Evolutionary conservation across 2,797 vertebrate species (phyloP).

Genomic region (Betta splendens): DNA sequence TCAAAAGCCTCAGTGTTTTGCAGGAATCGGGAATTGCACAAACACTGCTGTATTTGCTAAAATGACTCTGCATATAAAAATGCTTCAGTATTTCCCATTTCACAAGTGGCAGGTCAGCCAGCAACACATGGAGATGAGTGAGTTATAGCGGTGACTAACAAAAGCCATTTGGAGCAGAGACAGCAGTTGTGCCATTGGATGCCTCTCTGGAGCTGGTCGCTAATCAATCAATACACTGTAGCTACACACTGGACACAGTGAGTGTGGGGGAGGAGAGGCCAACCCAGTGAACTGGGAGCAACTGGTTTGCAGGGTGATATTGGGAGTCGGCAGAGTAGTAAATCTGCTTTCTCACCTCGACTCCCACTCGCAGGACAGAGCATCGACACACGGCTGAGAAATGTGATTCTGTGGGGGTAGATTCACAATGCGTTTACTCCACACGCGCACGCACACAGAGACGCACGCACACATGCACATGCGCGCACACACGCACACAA

Average conservation of each 20-base stretch:
- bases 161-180: slow-evolving; percentile 54
- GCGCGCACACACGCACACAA: background rate
- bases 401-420: slow-evolving; percentile 1
- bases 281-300: slow-evolving; percentile 52
- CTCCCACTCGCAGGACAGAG: slow-evolving; percentile 12
- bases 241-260: slow-evolving; percentile 36
- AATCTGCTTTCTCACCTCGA: slow-evolving; percentile 40
- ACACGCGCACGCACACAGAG: too few species aligned
- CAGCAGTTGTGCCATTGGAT: slow-evolving; percentile 67
- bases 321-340: slow-evolving; percentile 31
- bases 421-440: background rate
- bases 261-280: slow-evolving; percentile 50
- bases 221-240: slow-evolving; percentile 70
- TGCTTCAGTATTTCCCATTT: slow-evolving; percentile 46
- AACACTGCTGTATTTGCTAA: slow-evolving; percentile 29
- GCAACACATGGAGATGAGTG: slow-evolving; percentile 25
- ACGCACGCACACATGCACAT: background rate
- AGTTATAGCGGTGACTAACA: slow-evolving; percentile 38
- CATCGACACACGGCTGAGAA: slow-evolving; percentile 3
- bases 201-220: slow-evolving; percentile 52
- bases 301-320: slow-evolving; percentile 30
- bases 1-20: slow-evolving; percentile 22
- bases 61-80: slow-evolving; percentile 45
- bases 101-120: slow-evolving; percentile 42
- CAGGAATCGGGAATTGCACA: slow-evolving; percentile 7